Base-by-base conservation (phyloP, 2,113 vertebrate genomes). In the Chloebia gouldiae region DNA sequence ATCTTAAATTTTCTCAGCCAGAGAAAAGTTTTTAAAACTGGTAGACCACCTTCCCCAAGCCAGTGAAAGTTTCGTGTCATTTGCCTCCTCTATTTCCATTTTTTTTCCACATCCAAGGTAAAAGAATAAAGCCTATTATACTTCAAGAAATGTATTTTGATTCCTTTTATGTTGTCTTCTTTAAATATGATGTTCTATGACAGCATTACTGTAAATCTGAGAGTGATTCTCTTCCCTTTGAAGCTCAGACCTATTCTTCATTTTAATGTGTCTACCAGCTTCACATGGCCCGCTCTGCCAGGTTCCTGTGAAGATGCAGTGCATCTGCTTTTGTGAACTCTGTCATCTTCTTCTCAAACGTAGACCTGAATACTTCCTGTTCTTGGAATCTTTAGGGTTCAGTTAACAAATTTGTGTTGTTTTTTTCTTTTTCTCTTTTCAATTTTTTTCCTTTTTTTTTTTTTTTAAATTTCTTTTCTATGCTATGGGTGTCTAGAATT, bases 111-210 rank as follows among this genome's bases (percentile, higher is more conserved):
- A 75, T 88, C 11, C 68, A 81, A 68, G 59, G 72, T 88, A 64
- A 78, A 86, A 53, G 88, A 96, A 94, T 71, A 95, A 95, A 94
- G 71, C 76, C 85, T 84, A 94, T 96, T 96, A 90, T 93, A 75
- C 47, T 92, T 83, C 71, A 92, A 73, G 93, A 92, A 92, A 59
- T 39, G 64, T 71, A 66, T 96, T 96, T 92, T 96, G 64, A 93
- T 93, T 94, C 78, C 90, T 96, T 96, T 96, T 95, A 86, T 92
- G 79, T 88, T 92, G 88, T 82, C 66, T 5, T 87, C 50, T 77
- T 92, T 92, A 96, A 95, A 79, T 83, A 88, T 66, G 71, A 73
- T 95, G 82, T 90, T 95, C 79, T 75, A 42, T 92, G 93, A 86
- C 78, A 83, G 75, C 72, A 80, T 96, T 95, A 95, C 86, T 90